These are phyloP conservation scores for Heliconius nattereri DNA, from an alignment of 1,140 invertebrate species.

Conservation along the genomic window DNA sequence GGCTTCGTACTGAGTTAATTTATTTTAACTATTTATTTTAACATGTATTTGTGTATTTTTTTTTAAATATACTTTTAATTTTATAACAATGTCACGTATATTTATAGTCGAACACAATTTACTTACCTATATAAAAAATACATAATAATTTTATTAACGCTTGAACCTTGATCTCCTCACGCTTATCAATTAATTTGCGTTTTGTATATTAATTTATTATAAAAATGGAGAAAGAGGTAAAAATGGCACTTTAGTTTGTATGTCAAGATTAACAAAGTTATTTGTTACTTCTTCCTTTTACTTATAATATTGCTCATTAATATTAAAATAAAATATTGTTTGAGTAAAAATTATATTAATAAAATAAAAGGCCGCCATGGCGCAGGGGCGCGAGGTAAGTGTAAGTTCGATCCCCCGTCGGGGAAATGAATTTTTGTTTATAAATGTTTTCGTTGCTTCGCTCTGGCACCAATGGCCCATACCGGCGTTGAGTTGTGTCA, in stretches of 20 bases:
- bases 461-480: no score
- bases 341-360: neutral
- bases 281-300: neutral
- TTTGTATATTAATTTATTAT: neutral
- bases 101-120: neutral
- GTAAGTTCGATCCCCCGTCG: no score
- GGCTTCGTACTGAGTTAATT: no score
- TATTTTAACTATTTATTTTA: no score
- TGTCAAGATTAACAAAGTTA: constrained; percentile 1
- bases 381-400: no score
- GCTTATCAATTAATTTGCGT: neutral
- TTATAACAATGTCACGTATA: no score
- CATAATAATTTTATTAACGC: neutral
- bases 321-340: neutral
- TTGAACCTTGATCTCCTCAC: neutral
- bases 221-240: constrained; percentile 7
- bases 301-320: neutral
- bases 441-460: no score
- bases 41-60: no score
- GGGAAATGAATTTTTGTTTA: no score
- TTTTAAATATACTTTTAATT: no score
- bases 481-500: no score
- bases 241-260: neutral
- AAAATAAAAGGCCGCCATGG: neutral
- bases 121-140: neutral